Conservation (phyloP, 2,888 invertebrate species). For the Crioceris asparagi region DNA sequence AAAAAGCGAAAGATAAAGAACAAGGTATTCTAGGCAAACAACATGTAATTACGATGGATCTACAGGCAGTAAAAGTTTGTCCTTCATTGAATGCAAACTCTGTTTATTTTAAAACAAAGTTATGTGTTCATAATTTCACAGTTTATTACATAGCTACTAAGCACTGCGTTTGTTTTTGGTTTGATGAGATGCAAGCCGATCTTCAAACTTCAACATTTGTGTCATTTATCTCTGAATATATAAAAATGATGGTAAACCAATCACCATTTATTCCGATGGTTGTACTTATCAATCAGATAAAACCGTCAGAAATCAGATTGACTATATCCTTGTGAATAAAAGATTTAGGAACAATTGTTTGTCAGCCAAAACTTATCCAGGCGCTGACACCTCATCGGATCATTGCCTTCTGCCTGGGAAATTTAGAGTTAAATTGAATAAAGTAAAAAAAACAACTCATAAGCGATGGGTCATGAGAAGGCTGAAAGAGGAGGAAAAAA, state of each 20-base stretch:
- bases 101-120: slow-evolving; percentile 24
- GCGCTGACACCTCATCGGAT: too few species aligned
- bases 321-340: too few species aligned
- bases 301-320: too few species aligned
- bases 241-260: slow-evolving; percentile 9
- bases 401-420: too few species aligned
- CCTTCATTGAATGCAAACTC: slow-evolving; percentile 18
- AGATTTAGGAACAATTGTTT: too few species aligned
- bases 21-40: slow-evolving; percentile 12
- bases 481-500: too few species aligned
- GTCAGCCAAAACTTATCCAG: too few species aligned
- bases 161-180: slow-evolving; percentile 11
- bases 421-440: too few species aligned
- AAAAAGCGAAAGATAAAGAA: slow-evolving; percentile 13
- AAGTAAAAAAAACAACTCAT: too few species aligned
- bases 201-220: slow-evolving; percentile 18
- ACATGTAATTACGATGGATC: slow-evolving; percentile 14
- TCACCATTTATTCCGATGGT: slow-evolving; percentile 22
- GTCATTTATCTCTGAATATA: slow-evolving; percentile 16
- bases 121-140: slow-evolving; percentile 25
- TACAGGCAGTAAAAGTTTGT: slow-evolving; percentile 18
- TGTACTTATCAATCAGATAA: slow-evolving; percentile 22
- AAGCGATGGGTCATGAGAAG: too few species aligned
- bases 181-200: too few species aligned
- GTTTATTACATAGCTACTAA: slow-evolving; percentile 18